Evolutionary conservation across 2,888 invertebrate species (phyloP).

Genomic region (Lymantria monacha): DNA sequence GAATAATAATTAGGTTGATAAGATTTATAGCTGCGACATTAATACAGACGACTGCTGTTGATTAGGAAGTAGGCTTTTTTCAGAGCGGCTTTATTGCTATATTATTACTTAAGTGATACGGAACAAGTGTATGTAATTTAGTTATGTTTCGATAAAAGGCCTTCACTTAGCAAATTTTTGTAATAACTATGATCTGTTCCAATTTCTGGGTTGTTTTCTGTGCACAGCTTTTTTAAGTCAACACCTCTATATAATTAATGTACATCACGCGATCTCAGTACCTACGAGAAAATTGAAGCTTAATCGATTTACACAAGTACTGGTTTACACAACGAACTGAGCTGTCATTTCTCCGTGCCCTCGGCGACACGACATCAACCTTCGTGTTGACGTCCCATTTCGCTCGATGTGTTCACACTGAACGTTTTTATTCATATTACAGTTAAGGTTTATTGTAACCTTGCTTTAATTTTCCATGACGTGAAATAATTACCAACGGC

Average conservation of each 20-base stretch:
- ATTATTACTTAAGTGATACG: slow-evolving; percentile 29
- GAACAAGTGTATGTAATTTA: slow-evolving; percentile 20
- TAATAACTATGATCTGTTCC: slow-evolving; percentile 71
- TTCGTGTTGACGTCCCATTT: slow-evolving; percentile 63
- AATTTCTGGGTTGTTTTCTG: slow-evolving; percentile 59
- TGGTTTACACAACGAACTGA: slow-evolving; percentile 56
- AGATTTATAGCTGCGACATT: slow-evolving; percentile 9
- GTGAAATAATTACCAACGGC: slow-evolving; percentile 70
- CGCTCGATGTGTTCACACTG: slow-evolving; percentile 54
- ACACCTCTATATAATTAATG: slow-evolving; percentile 76
- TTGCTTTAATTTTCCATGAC: slow-evolving; percentile 70
- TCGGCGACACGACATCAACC: slow-evolving; percentile 57
- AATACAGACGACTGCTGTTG: slow-evolving; percentile 8
- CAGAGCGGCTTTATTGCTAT: slow-evolving; percentile 20
- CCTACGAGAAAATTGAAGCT: slow-evolving; percentile 63
- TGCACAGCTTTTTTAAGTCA: slow-evolving; percentile 73
- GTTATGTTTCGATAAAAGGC: slow-evolving; percentile 31
- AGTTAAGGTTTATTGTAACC: slow-evolving; percentile 61
- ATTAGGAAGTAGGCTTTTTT: slow-evolving; percentile 18
- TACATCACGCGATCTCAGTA: slow-evolving; percentile 70
- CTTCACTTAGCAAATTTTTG: slow-evolving; percentile 50
- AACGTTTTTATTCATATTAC: slow-evolving; percentile 58
- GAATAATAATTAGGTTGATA: slow-evolving; percentile 19
- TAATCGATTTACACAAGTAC: slow-evolving; percentile 72
- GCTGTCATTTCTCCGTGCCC: slow-evolving; percentile 59